Evolutionary conservation across 1,140 invertebrate genomes (phyloP).

Genomic region (Drosophila gunungcola): DNA sequence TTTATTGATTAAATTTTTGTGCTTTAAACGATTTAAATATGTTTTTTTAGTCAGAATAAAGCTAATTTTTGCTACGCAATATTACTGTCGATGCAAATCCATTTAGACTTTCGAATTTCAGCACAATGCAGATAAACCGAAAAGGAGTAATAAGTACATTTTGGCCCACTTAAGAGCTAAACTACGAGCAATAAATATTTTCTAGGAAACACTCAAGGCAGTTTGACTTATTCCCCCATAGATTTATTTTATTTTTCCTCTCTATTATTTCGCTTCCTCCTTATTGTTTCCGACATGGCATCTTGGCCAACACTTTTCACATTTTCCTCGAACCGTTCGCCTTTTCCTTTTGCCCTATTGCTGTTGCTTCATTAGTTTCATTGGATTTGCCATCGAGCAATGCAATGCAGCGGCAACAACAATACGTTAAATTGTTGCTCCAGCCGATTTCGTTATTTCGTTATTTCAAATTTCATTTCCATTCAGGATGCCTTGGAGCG

Average conservation of each 20-base stretch:
- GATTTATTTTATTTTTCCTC: background rate
- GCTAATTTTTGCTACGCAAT: too few species aligned
- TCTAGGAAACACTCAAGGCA: background rate
- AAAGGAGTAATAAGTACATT: too few species aligned
- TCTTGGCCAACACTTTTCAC: background rate
- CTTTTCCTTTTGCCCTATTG: background rate
- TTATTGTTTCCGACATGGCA: conserved; percentile 2
- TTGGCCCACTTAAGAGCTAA: too few species aligned
- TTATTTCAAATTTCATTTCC: conserved; percentile 68
- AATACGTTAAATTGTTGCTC: conserved; percentile 11
- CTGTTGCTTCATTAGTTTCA: conserved; percentile 37
- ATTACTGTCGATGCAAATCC: too few species aligned
- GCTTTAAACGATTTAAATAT: too few species aligned
- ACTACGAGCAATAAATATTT: background rate
- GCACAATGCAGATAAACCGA: too few species aligned
- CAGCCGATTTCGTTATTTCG: conserved; percentile 47
- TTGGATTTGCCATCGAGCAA: conserved; percentile 11
- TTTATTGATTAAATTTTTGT: too few species aligned
- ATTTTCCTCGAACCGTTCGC: background rate
- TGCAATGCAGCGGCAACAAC: conserved; percentile 6
- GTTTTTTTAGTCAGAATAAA: too few species aligned
- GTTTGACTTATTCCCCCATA: background rate
- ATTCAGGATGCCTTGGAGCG: conserved; percentile 34
- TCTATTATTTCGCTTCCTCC: too few species aligned
- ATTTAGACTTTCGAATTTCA: too few species aligned